Evolutionary conservation across 1,140 invertebrate genomes (phyloP).

Genomic region (Maconellicoccus hirsutus): DNA sequence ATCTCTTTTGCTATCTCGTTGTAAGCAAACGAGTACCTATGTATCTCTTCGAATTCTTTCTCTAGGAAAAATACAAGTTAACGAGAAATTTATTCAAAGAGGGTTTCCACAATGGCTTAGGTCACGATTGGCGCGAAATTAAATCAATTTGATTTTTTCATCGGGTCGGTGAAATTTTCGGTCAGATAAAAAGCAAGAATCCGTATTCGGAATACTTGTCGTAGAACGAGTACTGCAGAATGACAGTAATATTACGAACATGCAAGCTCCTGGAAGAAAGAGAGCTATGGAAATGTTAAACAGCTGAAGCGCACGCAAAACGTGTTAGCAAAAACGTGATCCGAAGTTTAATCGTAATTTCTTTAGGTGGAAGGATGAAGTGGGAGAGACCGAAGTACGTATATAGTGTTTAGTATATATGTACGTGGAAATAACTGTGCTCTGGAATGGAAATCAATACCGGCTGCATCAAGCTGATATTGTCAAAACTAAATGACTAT

Average conservation of each 20-base stretch:
- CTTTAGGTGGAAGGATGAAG: background rate
- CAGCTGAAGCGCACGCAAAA: conserved; percentile 11
- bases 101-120: no score
- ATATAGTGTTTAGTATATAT: background rate
- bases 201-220: background rate
- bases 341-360: background rate
- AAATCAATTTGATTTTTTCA: background rate
- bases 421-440: background rate
- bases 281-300: conserved; percentile 3
- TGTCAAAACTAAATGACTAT: background rate
- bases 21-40: no score
- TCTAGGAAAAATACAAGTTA: no score
- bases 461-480: background rate
- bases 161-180: background rate
- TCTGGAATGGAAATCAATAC: background rate
- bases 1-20: no score
- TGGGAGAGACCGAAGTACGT: background rate
- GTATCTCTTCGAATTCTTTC: no score
- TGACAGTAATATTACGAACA: background rate
- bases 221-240: background rate
- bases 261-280: background rate
- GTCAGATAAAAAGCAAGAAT: background rate
- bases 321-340: conserved; percentile 17
- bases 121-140: no score
- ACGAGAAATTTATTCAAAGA: no score